phyloP scores from a whole-genome alignment of 2,113 vertebrate species.

The Phalacrocorax brasilianus region DNA sequence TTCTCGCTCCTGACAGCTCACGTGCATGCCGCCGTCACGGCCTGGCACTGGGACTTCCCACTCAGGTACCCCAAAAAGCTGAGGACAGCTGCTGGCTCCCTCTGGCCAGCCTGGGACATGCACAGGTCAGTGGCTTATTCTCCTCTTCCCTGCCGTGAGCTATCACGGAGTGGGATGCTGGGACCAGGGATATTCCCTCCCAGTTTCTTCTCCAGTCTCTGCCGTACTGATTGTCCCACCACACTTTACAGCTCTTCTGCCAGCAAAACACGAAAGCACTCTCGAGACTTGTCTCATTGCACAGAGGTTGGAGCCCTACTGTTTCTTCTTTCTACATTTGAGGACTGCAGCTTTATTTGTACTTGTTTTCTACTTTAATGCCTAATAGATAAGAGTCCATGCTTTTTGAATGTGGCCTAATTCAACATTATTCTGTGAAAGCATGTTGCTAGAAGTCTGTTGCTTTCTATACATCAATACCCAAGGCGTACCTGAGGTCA shows the following conservation, averaged over 20 bases:
- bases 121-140: background rate
- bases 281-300: background rate
- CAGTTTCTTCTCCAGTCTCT: background rate
- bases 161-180: background rate
- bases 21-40: background rate
- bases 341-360: background rate
- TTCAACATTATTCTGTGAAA: background rate
- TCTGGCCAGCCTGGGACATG: background rate
- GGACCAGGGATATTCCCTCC: background rate
- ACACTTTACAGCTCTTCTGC: background rate
- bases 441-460: background rate
- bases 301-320: background rate
- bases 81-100: background rate
- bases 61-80: background rate
- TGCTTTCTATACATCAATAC: background rate
- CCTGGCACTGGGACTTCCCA: background rate
- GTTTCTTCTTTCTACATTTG: background rate
- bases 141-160: background rate
- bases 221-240: background rate
- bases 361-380: background rate
- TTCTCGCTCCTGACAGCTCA: background rate
- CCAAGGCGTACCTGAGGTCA: background rate
- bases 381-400: background rate
- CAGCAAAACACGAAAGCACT: background rate
- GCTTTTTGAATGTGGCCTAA: background rate